A percentile compares a stretch with the other conserved stretches of the same genome.
phyloP scores from a whole-genome alignment of 1,140 invertebrate species.

The Tetragnatha versicolor region DNA sequence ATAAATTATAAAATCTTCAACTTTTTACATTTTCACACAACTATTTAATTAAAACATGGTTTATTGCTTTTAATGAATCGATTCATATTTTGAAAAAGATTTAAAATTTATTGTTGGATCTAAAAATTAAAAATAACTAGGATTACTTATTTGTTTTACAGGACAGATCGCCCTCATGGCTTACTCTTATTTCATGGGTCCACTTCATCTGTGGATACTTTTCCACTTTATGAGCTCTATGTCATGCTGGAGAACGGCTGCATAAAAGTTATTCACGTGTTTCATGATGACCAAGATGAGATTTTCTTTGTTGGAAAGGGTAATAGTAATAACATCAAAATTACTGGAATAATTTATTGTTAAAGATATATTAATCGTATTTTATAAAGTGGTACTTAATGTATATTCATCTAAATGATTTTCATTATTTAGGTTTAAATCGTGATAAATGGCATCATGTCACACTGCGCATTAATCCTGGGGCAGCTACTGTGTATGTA shows the following conservation, averaged over 20 bases:
- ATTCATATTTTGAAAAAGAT: background rate
- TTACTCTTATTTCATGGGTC: slow-evolving; percentile 82
- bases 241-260: slow-evolving; percentile 89
- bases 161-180: slow-evolving; percentile 83
- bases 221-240: slow-evolving; percentile 80
- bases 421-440: slow-evolving; percentile 71
- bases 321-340: slow-evolving; percentile 55
- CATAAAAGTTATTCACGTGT: slow-evolving; percentile 87
- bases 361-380: background rate
- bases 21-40: no score
- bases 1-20: no score
- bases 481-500: slow-evolving; percentile 79
- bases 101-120: background rate
- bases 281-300: slow-evolving; percentile 75
- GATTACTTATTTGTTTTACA: slow-evolving; percentile 66
- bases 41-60: no score
- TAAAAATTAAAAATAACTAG: background rate
- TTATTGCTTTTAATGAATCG: background rate
- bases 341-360: background rate
- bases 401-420: slow-evolving; percentile 44
- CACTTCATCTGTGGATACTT: slow-evolving; percentile 74
- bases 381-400: background rate
- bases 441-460: slow-evolving; percentile 89
- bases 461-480: slow-evolving; percentile 82
- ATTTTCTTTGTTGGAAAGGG: slow-evolving; percentile 84